Conservation (phyloP, 2,113 vertebrate species). For the Penelope pileata region DNA sequence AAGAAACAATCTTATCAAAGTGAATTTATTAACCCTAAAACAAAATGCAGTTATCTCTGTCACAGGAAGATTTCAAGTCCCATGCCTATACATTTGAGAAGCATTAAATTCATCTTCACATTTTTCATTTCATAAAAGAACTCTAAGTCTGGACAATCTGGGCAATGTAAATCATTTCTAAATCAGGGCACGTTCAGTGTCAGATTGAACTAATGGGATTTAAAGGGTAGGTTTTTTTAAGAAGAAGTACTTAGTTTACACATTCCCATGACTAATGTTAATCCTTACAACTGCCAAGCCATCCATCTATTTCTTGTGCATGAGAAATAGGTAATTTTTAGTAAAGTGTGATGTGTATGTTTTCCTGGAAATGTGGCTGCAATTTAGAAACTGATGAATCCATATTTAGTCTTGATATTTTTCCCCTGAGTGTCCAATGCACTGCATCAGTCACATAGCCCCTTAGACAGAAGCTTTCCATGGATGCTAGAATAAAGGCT, state of each 20-base stretch:
- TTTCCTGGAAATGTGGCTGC: conserved; percentile 37
- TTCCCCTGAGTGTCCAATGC: conserved; percentile 18
- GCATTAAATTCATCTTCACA: conserved; percentile 56
- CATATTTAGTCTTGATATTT: conserved; percentile 55
- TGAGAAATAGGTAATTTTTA: conserved; percentile 19
- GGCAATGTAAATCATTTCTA: conserved; percentile 54
- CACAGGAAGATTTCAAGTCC: conserved; percentile 50
- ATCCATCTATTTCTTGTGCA: not conserved
- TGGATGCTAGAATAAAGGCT: conserved; percentile 22
- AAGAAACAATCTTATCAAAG: not conserved
- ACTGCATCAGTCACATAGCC: not conserved
- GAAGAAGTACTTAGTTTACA: conserved; percentile 47
- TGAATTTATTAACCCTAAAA: conserved; percentile 68
- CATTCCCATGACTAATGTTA: conserved; percentile 43
- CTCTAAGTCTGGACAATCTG: conserved; percentile 51
- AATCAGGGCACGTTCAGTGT: conserved; percentile 22
- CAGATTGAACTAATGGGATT: conserved; percentile 64
- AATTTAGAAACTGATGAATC: conserved; percentile 52
- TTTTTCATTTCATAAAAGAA: conserved; percentile 58
- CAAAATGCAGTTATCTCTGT: conserved; percentile 62
- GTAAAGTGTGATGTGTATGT: not conserved
- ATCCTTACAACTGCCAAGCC: conserved; percentile 51
- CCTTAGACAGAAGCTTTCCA: conserved; percentile 34
- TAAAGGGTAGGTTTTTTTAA: conserved; percentile 52
- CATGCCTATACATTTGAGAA: conserved; percentile 54